Conservation (phyloP, 2,113 vertebrate genomes). For the Anhinga anhinga region DNA sequence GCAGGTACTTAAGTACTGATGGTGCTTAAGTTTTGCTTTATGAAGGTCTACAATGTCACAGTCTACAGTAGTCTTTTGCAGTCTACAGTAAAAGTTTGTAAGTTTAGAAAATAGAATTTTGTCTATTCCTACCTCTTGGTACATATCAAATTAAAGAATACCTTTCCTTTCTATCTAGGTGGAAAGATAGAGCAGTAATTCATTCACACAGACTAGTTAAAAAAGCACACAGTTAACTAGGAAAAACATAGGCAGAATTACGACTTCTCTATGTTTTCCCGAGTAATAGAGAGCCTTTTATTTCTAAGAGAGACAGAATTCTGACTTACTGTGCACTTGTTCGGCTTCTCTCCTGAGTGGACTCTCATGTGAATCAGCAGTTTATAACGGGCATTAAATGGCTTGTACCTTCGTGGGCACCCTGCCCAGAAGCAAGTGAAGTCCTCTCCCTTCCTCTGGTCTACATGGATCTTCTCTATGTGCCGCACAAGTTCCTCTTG, state of each 20-base stretch:
- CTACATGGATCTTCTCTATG: slow-evolving; percentile 93
- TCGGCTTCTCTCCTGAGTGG: slow-evolving; percentile 97
- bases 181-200: not conserved
- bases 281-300: not conserved
- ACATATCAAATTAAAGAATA: not conserved
- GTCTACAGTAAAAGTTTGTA: not conserved
- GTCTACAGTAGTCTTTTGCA: not conserved
- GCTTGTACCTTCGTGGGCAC: slow-evolving; percentile 88
- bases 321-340: slow-evolving; percentile 91
- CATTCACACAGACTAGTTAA: not conserved
- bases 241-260: not conserved
- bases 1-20: not conserved
- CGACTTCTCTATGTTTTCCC: not conserved
- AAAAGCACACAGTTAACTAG: not conserved
- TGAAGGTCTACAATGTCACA: not conserved
- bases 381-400: slow-evolving; percentile 97
- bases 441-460: slow-evolving; percentile 92
- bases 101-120: not conserved
- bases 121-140: not conserved
- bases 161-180: not conserved
- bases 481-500: slow-evolving; percentile 92
- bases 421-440: slow-evolving; percentile 94
- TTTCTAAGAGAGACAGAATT: not conserved
- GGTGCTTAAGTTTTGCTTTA: not conserved
- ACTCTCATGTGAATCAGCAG: slow-evolving; percentile 98